phyloP scores from a whole-genome alignment of 2,888 invertebrate species.

The Ptychoptera albimana region DNA sequence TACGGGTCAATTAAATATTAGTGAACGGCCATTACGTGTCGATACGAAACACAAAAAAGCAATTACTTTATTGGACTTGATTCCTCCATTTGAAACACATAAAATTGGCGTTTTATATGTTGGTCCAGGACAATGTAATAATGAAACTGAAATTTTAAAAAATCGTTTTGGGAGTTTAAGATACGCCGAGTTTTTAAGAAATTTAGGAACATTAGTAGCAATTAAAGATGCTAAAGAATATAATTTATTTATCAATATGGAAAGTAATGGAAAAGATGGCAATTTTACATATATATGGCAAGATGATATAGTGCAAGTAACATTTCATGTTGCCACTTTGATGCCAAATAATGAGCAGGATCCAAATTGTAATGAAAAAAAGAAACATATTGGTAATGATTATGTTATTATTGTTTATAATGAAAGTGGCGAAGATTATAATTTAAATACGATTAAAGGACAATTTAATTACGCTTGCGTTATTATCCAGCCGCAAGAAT shows the following conservation, averaged over 20 bases:
- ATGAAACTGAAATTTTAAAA: conserved; percentile 70
- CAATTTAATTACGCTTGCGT: conserved; percentile 89
- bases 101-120: conserved; percentile 90
- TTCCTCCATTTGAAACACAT: conserved; percentile 89
- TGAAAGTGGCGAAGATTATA: conserved; percentile 85
- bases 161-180: conserved; percentile 85
- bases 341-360: conserved; percentile 83
- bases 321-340: conserved; percentile 91
- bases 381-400: conserved; percentile 93
- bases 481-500: conserved; percentile 77
- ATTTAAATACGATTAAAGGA: conserved; percentile 86
- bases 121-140: conserved; percentile 67
- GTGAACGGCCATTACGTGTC: conserved; percentile 49
- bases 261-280: conserved; percentile 77
- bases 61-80: conserved; percentile 62
- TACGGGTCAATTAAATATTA: conserved; percentile 45
- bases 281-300: conserved; percentile 91
- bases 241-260: conserved; percentile 65
- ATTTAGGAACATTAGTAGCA: conserved; percentile 68
- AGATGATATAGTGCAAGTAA: conserved; percentile 88
- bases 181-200: conserved; percentile 66
- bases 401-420: conserved; percentile 94
- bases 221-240: conserved; percentile 66
- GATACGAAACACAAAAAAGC: conserved; percentile 35
- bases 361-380: conserved; percentile 80